Evolutionary conservation across 2,113 vertebrate genomes (phyloP), one percentile per base, ranked within the genome.

Genomic region (Hylia prasina): DNA sequence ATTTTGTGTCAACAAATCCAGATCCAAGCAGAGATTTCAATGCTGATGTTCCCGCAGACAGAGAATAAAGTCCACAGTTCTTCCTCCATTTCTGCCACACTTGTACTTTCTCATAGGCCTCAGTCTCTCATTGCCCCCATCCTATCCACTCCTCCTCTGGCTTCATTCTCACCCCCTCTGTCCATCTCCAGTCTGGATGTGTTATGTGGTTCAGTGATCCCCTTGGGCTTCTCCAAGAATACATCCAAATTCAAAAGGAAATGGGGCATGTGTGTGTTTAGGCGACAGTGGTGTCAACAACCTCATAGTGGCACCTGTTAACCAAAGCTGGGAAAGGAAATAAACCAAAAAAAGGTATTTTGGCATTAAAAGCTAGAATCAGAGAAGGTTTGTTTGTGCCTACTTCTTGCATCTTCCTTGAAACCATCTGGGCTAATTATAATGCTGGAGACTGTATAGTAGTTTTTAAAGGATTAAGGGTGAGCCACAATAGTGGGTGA

Each of bases 1-100:
- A 90, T 96, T 91, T 93, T 95, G 51, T 95, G 96, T 97, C 97
- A 97, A 97, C 92, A 97, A 93, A 96, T 82, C 42, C 79, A 96
- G 87, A 97, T 94, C 76, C 91, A 94, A 76, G 76, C 53, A 77
- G 79, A 96, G 93, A 97, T 97, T 97, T 97, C n/a, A 11, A 42
- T 84, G 81, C 93, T 96, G 90, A 73, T 96, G 87, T 94, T 90
- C 81, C 91, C 0, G 65, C 33, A 91, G 78, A 51, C 80, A 94
- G 58, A 78, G 94, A 92, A 96, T 94, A 97, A 97, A 96, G 96
- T 96, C 95, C 95, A 93, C 8, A 4, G 63, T 60, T 60, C 89
- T 95, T 54, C 57, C 53, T 86, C 77, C 8, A 4, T 64, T 80
- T 90, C 85, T 82, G 82, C 51, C 5, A 15, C 0, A 3, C 28